These are phyloP conservation scores for Cervus canadensis DNA, from an alignment of 2,113 vertebrate species.

Conservation along the genomic window DNA sequence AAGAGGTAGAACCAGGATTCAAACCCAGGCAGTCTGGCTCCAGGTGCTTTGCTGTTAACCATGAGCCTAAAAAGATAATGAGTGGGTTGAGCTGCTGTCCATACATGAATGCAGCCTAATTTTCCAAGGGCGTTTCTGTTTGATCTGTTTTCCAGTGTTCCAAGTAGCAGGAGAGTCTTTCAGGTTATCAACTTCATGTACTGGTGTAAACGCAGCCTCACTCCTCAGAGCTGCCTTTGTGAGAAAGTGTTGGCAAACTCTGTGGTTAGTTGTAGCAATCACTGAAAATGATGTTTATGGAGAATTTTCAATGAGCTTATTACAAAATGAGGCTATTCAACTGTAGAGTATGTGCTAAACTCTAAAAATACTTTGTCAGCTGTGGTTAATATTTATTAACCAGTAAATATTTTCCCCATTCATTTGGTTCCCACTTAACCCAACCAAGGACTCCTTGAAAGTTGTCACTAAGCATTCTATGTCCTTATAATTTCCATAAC, in stretches of 20 bases:
- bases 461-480: neutral
- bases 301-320: neutral
- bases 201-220: neutral
- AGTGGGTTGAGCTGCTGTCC: neutral
- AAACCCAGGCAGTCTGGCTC: neutral
- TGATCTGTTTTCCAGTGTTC: neutral
- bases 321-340: neutral
- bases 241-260: neutral
- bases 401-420: neutral
- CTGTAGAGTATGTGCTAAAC: neutral
- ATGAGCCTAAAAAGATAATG: neutral
- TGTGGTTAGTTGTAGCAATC: neutral
- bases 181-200: neutral
- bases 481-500: neutral
- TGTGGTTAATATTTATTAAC: neutral
- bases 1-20: neutral
- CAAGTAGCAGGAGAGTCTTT: neutral
- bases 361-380: neutral
- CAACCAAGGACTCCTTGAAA: neutral
- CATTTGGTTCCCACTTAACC: neutral
- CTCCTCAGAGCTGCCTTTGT: neutral
- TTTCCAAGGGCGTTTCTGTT: neutral
- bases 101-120: neutral
- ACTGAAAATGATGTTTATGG: neutral
- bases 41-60: neutral